Percentiles rank a stretch among this genome's conserved stretches.
Evolutionary conservation across 2,113 vertebrate genomes (phyloP).

Genomic region (Scophthalmus maximus): DNA sequence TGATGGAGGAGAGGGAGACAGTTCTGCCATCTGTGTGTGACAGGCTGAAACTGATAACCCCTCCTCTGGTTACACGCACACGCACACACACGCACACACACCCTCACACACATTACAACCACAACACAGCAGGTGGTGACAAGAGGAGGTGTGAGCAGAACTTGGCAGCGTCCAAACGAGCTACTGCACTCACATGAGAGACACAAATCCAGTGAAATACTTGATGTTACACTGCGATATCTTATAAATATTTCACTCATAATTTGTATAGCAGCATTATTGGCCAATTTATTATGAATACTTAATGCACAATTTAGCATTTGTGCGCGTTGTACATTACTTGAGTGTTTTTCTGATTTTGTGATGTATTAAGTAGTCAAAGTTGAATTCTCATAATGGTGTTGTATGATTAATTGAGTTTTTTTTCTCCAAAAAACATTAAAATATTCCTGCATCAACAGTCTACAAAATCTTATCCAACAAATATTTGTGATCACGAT

Average conservation of each 20-base stretch:
- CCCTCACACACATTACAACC: conserved; percentile 23
- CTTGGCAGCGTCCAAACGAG: conserved; percentile 47
- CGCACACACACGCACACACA: conserved; percentile 14
- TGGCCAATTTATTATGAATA: neutral
- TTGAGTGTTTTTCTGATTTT: neutral
- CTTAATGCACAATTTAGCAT: neutral
- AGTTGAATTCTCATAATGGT: neutral
- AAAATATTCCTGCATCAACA: no score
- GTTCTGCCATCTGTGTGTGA: conserved; percentile 78
- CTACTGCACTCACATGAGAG: neutral
- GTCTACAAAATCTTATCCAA: no score
- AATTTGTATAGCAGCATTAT: neutral
- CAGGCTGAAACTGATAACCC: conserved; percentile 74
- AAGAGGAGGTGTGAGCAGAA: conserved; percentile 47
- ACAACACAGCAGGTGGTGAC: conserved; percentile 62
- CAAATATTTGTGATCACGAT: no score
- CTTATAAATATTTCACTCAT: conserved; percentile 28
- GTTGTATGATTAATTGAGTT: neutral
- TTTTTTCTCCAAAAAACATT: no score
- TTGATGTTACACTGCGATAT: conserved; percentile 1
- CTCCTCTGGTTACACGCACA: conserved; percentile 42
- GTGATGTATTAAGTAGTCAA: no score
- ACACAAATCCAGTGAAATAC: no score
- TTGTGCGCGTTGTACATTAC: neutral
- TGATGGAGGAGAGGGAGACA: conserved; percentile 17